Conservation (phyloP, 2,888 invertebrate genomes). For the Ferrisia virgata region DNA sequence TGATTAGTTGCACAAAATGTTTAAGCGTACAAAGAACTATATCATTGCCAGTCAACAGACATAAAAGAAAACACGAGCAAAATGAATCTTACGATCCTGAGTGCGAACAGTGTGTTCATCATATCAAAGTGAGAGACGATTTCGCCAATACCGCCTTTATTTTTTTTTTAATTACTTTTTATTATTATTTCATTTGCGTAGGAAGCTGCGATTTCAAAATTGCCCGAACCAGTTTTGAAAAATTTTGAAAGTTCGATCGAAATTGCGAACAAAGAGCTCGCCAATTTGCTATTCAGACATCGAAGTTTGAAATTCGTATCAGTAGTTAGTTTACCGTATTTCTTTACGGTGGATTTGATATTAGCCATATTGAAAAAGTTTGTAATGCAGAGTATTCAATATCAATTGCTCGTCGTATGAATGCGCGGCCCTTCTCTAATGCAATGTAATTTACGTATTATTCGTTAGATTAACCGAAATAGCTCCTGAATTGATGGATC, state of each 20-base stretch:
- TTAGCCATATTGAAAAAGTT: slow-evolving; percentile 84
- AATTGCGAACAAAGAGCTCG: slow-evolving; percentile 82
- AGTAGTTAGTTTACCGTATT: slow-evolving; percentile 77
- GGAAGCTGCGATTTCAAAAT: slow-evolving; percentile 82
- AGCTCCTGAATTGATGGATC: not conserved
- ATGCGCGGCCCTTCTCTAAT: no score
- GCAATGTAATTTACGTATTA: not conserved
- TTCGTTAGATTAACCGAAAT: not conserved
- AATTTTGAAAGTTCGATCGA: slow-evolving; percentile 92
- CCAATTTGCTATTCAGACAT: slow-evolving; percentile 86
- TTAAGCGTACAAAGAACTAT: slow-evolving; percentile 72
- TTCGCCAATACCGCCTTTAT: no score
- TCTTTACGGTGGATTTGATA: slow-evolving; percentile 82
- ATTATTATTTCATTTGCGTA: slow-evolving; percentile 52
- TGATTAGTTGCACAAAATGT: slow-evolving; percentile 90
- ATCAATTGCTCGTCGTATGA: not conserved
- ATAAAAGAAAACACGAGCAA: slow-evolving; percentile 49
- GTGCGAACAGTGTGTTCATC: slow-evolving; percentile 82
- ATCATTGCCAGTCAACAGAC: not conserved
- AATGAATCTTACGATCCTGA: slow-evolving; percentile 77
- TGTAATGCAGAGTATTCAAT: slow-evolving; percentile 54
- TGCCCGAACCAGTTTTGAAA: slow-evolving; percentile 85
- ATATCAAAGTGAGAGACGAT: slow-evolving; percentile 61
- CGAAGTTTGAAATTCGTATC: slow-evolving; percentile 77
- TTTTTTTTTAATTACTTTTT: not conserved